Base-by-base conservation (phyloP, 2,113 vertebrate genomes). In the Carassius carassius region DNA sequence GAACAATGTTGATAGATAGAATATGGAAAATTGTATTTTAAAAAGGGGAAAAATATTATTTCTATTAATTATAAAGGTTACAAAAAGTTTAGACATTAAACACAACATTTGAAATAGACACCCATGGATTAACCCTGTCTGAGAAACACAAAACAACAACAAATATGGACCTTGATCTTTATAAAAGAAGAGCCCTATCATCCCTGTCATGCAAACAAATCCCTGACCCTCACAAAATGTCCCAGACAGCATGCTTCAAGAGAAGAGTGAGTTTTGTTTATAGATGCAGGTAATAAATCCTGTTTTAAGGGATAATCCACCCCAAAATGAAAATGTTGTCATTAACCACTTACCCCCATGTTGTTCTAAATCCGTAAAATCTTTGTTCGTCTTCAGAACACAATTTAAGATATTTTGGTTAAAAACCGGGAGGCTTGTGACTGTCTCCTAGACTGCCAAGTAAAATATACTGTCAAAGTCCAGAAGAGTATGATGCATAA, bases 101-200 rank as follows among this genome's bases (percentile, higher is more conserved):
- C 35, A 62, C 17, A 29, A 69, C 1, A 83, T 54, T 5, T 17
- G 47, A 76, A 25, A 32, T 37, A 70, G 67, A 37, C 2, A 25
- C 74, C 23, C 74, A 25, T 54, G 47, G 47, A 76, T 56, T 84
- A 78, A 84, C 19, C 41, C n/a, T 69, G 76, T 14, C 32, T 54
- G 60, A 67, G 47, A 86, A 63, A 72, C 69, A 81, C 56, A 65
- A 78, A 84, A 32, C 74, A 29, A 87, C 81, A 75, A 85, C 60
- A 85, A 83, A 86, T 84, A 85, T 81, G 56, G 65, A 69, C 69
- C 70, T 82, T 79, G 77, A 74, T 76, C 83, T 75, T 44, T n/a
- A 70, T n/a, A 51, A 75, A 81, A 60, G 35, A 49, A 65, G 21
- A 44, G 65, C 16, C 9, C 25, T 47, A 79, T 85, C 67, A 74